Evolutionary conservation across 2,888 invertebrate genomes (phyloP), one percentile per base, ranked within the genome.

Genomic region (Leptarthrus brevirostris): DNA sequence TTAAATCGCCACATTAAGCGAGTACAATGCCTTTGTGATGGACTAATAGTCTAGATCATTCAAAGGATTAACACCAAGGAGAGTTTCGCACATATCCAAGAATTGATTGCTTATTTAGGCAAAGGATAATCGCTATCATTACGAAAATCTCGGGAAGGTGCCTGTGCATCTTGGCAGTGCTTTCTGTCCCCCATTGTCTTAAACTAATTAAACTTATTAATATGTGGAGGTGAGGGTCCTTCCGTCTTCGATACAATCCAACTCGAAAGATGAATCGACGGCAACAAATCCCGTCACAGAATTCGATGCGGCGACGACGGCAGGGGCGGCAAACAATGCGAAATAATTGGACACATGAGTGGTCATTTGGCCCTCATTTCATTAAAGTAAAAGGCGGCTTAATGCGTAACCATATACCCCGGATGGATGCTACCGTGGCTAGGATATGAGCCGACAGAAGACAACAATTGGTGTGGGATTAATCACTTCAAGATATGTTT

Each of bases 281-380:
- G 10, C 22, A 40, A 44, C 40, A 56, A 44, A 44, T 40, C 54
- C 71, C 20, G 71, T 18, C 40, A 16, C 16, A 40, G 40, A 30
- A 56, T 71, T 72, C 72, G 26, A 36, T n/a, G 22, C 44, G 61
- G 47, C 36, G 18, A 71, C 75, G 75, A 73, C 70, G 70, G 74
- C 76, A 72, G 75, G 47, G 66, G 74, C 74, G 64, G 73, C 72
- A 75, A 77, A 79, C 79, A 79, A 79, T 79, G 77, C 75, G 75
- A 78, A 79, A 79, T 79, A 79, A 79, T 79, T 79, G 79, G 79
- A 78, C 78, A 78, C 78, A 79, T 79, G 79, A 79, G 78, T 79
- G 79, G 79, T 79, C 79, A 78, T 79, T 79, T 77, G 77, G 79
- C 76, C 78, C 77, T 72, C 56, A 72, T 72, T 72, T 72, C 72